Base-by-base conservation (phyloP, 2,113 vertebrate genomes). In the Coreoperca whiteheadi region DNA sequence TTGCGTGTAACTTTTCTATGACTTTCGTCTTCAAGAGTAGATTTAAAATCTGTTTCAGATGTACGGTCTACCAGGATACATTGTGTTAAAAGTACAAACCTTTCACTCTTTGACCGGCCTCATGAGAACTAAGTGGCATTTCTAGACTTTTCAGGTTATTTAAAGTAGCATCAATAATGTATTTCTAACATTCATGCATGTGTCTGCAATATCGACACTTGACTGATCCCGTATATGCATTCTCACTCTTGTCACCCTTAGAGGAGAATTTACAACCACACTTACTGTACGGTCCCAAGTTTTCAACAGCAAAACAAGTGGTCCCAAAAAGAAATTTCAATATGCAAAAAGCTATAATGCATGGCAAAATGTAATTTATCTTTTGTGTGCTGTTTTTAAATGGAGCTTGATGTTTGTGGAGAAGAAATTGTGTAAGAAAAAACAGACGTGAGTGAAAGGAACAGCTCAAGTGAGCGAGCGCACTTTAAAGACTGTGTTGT, bases 401-500 rank as follows among this genome's bases (percentile, higher is more conserved):
- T 77, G 71, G 74, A 84, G 32, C 46, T 84, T 87, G 25, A 59
- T 90, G 48, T 89, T 66, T 73, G 59, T 82, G 79, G 30, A 41
- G 18, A 69, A 72, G 56, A 69, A 83, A 79, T 48, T 43, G 66
- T 72, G 34, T 66, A 56, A 43, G 66, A 59, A 68, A 9, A 79
- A n/a, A 63, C 77, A 39, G 43, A 39, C 56, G 50, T 74, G 65
- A 79, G 77, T 75, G 76, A 79, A 84, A 79, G 68, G 48, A 88
- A 84, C 0, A 0, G 77, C 87, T 88, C 74, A 81, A 85, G 72
- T 2, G 79, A 94, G 88, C 84, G 60, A 86, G 85, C 85, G 94
- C 94, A 95, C 95, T 96, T 96, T 95, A 89, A 89, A 74, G 66
- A 53, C 68, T 46, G 77, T 91, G 86, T 88, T 74, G 90, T 88